Conservation (phyloP, 2,797 vertebrate genomes). For the Stomatorhinus walkeri region DNA sequence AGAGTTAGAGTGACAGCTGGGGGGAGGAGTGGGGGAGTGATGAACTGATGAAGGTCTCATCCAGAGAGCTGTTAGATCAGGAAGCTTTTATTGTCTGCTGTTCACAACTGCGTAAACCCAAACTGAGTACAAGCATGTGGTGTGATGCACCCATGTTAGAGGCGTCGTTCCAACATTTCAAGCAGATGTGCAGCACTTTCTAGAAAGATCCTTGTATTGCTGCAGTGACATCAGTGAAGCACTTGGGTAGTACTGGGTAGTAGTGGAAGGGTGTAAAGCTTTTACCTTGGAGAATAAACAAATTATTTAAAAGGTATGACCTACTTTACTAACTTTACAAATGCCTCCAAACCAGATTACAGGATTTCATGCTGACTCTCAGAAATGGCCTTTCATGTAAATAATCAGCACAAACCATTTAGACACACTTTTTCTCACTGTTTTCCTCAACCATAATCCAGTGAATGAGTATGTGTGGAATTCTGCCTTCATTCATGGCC, state of each 20-base stretch:
- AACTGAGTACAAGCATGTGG: not conserved
- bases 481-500: not conserved
- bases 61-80: constrained; percentile 18
- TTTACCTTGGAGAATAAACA: not conserved
- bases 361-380: not conserved
- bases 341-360: not conserved
- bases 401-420: not conserved
- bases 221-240: not conserved
- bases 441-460: not conserved
- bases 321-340: not conserved
- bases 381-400: not conserved
- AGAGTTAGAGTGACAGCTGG: constrained; percentile 25
- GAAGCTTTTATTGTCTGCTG: constrained; percentile 3
- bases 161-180: not conserved
- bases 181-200: not conserved
- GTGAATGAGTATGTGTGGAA: not conserved
- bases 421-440: not conserved
- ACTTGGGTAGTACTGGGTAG: not conserved
- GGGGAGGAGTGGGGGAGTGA: constrained; percentile 12
- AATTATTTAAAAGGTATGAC: not conserved
- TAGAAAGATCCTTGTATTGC: not conserved
- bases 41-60: constrained; percentile 18
- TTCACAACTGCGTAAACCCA: not conserved
- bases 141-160: not conserved
- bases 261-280: not conserved